Base-by-base conservation (phyloP, 2,113 vertebrate genomes). In the Oenanthe melanoleuca region DNA sequence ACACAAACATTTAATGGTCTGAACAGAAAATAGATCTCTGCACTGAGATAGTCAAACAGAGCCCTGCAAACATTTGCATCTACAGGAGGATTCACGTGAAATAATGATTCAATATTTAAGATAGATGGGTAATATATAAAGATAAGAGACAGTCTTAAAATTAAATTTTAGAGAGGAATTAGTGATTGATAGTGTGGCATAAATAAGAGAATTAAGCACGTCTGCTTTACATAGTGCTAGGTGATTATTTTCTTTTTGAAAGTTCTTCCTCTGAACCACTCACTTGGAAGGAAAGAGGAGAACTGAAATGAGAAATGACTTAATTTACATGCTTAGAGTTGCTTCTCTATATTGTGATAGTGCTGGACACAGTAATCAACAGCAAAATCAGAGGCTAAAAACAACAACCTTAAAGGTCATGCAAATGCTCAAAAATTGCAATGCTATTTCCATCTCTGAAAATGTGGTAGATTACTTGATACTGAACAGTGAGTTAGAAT, bases 161-260 rank as follows among this genome's bases (percentile, higher is more conserved):
- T 80, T 82, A 85, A 75, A 87, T 91, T 93, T 89, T 53, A 71
- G 55, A 59, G 42, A 49, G 45, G 33, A 87, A 80, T 67, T 63
- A 38, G 45, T 92, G 91, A 95, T 87, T 65, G 28, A 87, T 92
- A 63, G 12, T 31, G 44, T 49, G 19, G 12, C 33, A 78, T 93
- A 65, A 95, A 70, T 91, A 94, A 83, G 40, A 89, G 59, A 82
- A 83, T 77, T 73, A 94, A 91, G 14, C 16, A 71, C 11, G 20
- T 50, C 74, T 88, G 45, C 40, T 93, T 86, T 92, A 66, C 63
- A 50, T 33, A 77, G 24, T 24, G 26, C 11, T 60, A 34, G n/a
- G 24, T 86, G 49, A 90, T 88, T 60, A 64, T 92, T 92, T 88
- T 93, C 10, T 86, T 94, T 93, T 87, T 42, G 61, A 70, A 91